Evolutionary conservation across 1,140 invertebrate species (phyloP).

Genomic region (Mizuhopecten yessoensis): DNA sequence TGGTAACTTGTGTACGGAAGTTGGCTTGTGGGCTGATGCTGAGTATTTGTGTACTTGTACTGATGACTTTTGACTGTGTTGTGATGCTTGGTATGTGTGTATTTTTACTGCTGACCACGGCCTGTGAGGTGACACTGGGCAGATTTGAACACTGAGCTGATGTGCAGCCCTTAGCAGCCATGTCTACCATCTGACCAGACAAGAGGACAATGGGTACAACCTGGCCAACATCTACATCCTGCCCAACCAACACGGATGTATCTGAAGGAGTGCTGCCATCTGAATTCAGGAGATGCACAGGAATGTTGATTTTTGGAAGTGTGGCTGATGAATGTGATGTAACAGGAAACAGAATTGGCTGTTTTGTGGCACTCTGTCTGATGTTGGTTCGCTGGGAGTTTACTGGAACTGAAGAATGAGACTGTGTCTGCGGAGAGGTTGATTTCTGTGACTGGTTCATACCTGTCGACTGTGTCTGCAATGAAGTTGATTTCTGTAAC

Average conservation of each 20-base stretch:
- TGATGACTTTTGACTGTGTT: background rate
- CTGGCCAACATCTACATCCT: background rate
- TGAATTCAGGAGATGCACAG: background rate
- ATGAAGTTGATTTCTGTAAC: background rate
- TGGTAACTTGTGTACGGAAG: background rate
- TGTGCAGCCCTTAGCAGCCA: background rate
- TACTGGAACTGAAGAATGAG: background rate
- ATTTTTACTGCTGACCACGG: background rate
- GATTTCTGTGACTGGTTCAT: background rate
- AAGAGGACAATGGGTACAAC: background rate
- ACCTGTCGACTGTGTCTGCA: background rate
- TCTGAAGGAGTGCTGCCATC: background rate
- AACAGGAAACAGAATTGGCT: background rate
- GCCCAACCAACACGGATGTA: background rate
- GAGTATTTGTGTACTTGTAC: background rate
- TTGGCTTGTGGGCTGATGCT: background rate
- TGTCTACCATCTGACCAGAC: background rate
- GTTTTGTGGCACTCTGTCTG: background rate
- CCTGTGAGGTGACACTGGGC: background rate
- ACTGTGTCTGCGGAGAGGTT: background rate
- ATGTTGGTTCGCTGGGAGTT: background rate
- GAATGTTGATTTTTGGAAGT: slow-evolving; percentile 34
- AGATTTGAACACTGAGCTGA: background rate
- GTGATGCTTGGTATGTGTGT: background rate
- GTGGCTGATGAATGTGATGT: background rate